Percentiles rank a stretch among this genome's conserved stretches.
Conservation (phyloP, 2,797 vertebrate species). For the Rhincodon typus region DNA sequence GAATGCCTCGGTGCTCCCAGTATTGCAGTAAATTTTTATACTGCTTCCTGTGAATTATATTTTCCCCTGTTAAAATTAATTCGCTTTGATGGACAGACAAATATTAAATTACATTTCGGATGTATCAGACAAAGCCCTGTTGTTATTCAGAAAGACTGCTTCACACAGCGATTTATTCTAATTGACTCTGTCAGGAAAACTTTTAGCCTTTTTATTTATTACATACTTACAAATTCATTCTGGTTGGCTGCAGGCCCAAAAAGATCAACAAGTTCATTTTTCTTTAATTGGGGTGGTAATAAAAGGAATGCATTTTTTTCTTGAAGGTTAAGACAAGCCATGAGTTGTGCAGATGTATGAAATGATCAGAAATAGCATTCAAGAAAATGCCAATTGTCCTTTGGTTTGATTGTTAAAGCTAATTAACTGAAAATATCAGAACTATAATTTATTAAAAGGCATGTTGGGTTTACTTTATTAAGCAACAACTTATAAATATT, state of each 20-base stretch:
- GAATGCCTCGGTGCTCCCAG: neutral
- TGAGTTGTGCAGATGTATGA: neutral
- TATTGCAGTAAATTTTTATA: neutral
- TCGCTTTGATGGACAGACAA: neutral
- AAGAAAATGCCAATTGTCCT: neutral
- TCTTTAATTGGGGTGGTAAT: neutral
- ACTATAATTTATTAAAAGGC: conserved; percentile 9
- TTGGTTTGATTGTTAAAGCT: neutral
- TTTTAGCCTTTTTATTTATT: conserved; percentile 12
- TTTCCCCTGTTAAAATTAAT: conserved; percentile 19
- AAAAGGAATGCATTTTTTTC: neutral
- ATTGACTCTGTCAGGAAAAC: conserved; percentile 25
- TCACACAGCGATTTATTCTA: neutral
- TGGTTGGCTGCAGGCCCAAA: neutral
- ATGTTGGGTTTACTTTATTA: conserved; percentile 62
- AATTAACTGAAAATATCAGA: neutral
- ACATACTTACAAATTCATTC: neutral
- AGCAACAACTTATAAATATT: conserved; percentile 80
- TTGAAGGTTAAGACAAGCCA: neutral
- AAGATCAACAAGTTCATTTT: neutral
- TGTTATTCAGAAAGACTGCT: conserved; percentile 28
- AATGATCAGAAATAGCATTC: neutral
- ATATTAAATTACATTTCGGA: conserved; percentile 23
- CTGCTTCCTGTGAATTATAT: neutral
- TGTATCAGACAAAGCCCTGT: neutral